Evolutionary conservation across 2,888 invertebrate species (phyloP), one percentile per base, ranked within the genome.

Genomic region (Emmelina monodactyla): DNA sequence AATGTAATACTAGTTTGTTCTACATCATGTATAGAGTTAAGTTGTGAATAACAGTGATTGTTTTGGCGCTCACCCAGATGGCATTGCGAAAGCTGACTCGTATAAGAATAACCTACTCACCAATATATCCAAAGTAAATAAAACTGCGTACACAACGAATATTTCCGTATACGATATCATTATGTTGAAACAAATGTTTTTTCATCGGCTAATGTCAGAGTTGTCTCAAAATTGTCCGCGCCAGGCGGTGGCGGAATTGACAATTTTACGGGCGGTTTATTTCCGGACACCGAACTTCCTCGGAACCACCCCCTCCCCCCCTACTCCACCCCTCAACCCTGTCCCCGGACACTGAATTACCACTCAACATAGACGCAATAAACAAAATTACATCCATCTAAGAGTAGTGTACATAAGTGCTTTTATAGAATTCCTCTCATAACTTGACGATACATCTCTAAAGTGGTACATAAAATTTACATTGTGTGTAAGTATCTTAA

Each of bases 261-360:
- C 84, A 85, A 85, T 85, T 85, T 85, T 85, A 84, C 85, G 83
- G 82, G 73, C 82, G 83, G 85, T 85, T 85, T 85, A 82, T 79
- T 81, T 75, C 76, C 79, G 80, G 79, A 76, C 76, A 82, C 76
- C 70, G 69, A 75, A 69, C 68, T 71, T 75, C 75, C 73, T 68
- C 68, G 65, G 71, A 3, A 25, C n/a, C 25, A 9, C n/a, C 25
- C 25, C 25, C 3, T 9, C n/a, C 3, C 25, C 25, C 25, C 25
- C 6, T 25, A 10, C n/a, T 4, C 25, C 5, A 19, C 5, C 19
- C 9, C 5, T n/a, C n/a, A n/a, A n/a, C n/a, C n/a, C n/a, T n/a
- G n/a, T n/a, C n/a, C n/a, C n/a, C n/a, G n/a, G n/a, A n/a, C n/a
- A n/a, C n/a, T n/a, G n/a, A n/a, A n/a, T n/a, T n/a, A n/a, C n/a